Conservation (phyloP, 2,113 vertebrate species). For the Poecilia latipinna region DNA sequence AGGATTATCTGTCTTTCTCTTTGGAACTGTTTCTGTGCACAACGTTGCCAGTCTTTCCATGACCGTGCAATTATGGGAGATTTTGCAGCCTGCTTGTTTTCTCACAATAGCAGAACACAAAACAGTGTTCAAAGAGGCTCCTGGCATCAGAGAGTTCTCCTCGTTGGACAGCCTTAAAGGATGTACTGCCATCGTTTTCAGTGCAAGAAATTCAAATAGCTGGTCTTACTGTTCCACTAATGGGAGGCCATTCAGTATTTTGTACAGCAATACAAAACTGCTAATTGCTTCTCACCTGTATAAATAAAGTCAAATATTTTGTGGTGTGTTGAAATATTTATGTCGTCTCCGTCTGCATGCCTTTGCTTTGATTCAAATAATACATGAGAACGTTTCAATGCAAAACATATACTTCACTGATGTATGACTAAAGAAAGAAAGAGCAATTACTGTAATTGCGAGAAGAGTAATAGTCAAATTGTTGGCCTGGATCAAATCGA, state of each 20-base stretch:
- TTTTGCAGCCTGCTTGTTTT: constrained; percentile 1
- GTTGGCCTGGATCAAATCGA: not conserved
- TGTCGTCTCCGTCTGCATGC: not conserved
- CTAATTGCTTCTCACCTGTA: not conserved
- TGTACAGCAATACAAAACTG: not conserved
- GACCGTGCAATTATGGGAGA: constrained; percentile 22
- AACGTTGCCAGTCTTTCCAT: constrained; percentile 9
- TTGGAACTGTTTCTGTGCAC: constrained; percentile 1
- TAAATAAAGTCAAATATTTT: constrained; percentile 3
- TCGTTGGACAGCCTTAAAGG: constrained; percentile 1
- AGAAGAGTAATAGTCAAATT: not conserved
- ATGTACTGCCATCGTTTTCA: not conserved
- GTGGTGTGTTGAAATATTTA: constrained; percentile 24
- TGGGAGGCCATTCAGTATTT: not conserved
- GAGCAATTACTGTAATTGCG: no score
- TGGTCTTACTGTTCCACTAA: not conserved
- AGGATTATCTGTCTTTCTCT: constrained; percentile 24
- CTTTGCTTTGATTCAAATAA: constrained; percentile 22
- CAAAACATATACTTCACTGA: not conserved
- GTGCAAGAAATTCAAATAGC: not conserved
- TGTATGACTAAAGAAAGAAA: constrained; percentile 4
- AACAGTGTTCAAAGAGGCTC: constrained; percentile 7
- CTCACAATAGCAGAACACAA: constrained; percentile 4
- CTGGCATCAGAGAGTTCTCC: not conserved
- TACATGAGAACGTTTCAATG: not conserved